Conservation (phyloP, 2,888 invertebrate species). For the Rhagophthalmus giganteus region DNA sequence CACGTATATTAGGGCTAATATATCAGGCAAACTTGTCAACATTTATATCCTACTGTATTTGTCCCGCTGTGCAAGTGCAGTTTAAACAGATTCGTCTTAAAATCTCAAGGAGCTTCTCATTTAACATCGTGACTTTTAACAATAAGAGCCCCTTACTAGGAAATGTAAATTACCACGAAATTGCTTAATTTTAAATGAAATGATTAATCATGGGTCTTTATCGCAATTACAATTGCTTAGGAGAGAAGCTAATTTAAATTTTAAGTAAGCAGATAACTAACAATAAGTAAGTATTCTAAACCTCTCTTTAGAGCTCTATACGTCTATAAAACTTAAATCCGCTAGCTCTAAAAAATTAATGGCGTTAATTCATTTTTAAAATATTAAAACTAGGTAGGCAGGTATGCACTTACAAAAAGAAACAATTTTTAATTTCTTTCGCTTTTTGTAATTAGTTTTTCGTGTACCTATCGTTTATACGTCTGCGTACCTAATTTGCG, state of each 20-base stretch:
- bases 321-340: too few relatives aligned
- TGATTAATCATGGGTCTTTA: not conserved
- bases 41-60: slow-evolving; percentile 36
- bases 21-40: slow-evolving; percentile 31
- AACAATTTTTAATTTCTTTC: too few relatives aligned
- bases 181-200: slow-evolving; percentile 20
- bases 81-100: not conserved
- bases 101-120: not conserved
- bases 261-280: too few relatives aligned
- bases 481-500: not conserved
- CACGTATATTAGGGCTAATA: slow-evolving; percentile 14
- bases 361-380: too few relatives aligned
- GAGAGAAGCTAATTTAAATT: not conserved
- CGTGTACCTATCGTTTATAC: not conserved
- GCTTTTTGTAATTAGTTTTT: not conserved
- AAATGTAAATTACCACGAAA: slow-evolving; percentile 30
- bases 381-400: too few relatives aligned
- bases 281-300: too few relatives aligned
- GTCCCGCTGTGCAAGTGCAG: slow-evolving; percentile 27
- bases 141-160: slow-evolving; percentile 15
- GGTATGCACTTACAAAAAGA: too few relatives aligned
- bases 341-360: too few relatives aligned
- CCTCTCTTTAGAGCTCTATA: too few relatives aligned
- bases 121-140: not conserved
- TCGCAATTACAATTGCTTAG: not conserved